phyloP scores from a whole-genome alignment of 2,113 vertebrate species.

The Epinephelus moara region DNA sequence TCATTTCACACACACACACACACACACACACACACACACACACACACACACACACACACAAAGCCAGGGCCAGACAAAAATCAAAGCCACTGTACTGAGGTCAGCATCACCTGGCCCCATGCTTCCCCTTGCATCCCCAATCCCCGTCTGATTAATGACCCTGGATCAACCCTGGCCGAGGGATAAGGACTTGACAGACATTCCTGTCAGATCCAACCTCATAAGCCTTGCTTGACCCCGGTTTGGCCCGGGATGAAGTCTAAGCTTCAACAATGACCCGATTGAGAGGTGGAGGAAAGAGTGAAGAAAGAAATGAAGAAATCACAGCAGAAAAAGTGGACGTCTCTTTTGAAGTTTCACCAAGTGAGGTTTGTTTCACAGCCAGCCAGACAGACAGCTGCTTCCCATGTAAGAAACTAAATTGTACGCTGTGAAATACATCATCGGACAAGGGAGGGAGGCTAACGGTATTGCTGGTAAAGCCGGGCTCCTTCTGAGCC shows the following conservation, averaged over 20 bases:
- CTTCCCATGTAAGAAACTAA: slow-evolving; percentile 27
- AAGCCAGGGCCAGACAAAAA: slow-evolving; percentile 88
- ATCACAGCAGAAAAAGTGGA: slow-evolving; percentile 19
- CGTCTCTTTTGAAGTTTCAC: slow-evolving; percentile 35
- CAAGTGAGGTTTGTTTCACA: slow-evolving; percentile 8
- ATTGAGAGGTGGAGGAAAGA: slow-evolving; percentile 51
- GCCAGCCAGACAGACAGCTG: slow-evolving; percentile 41
- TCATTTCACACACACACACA: slow-evolving; percentile 90
- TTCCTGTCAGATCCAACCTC: slow-evolving; percentile 92
- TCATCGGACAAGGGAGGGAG: slow-evolving; percentile 32
- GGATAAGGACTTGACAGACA: slow-evolving; percentile 94
- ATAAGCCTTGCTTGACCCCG: slow-evolving; percentile 91
- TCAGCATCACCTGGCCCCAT: slow-evolving; percentile 86
- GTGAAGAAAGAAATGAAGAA: slow-evolving; percentile 31
- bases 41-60: slow-evolving; percentile 87
- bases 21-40: slow-evolving; percentile 87
- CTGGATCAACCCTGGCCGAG: slow-evolving; percentile 88
- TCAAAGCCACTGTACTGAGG: slow-evolving; percentile 93
- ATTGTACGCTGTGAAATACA: slow-evolving; percentile 49
- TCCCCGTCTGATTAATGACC: slow-evolving; percentile 93
- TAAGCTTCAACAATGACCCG: slow-evolving; percentile 84
- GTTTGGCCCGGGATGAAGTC: slow-evolving; percentile 85
- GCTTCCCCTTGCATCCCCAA: slow-evolving; percentile 58
- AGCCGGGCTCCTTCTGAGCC: slow-evolving; percentile 44
- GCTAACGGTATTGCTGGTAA: slow-evolving; percentile 19